These are phyloP conservation scores for Lagopus leucura DNA, from an alignment of 2,113 vertebrate species.

Conservation along the genomic window DNA sequence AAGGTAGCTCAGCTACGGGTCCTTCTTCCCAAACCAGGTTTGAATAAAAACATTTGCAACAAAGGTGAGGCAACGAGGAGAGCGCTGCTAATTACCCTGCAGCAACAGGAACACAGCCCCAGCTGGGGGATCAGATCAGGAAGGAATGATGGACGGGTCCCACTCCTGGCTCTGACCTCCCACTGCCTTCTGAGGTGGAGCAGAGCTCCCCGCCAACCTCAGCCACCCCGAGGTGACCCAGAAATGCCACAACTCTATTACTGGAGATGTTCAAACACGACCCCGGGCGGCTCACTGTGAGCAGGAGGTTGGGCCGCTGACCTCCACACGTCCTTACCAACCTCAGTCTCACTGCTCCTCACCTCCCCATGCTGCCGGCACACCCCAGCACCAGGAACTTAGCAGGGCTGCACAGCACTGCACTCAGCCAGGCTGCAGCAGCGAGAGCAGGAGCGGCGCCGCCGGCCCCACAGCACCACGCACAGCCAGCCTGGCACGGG, in stretches of 20 bases:
- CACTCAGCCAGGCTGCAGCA: background rate
- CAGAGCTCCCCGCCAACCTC: background rate
- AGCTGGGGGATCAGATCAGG: background rate
- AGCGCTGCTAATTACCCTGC: background rate
- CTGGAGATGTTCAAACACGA: background rate
- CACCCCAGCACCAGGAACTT: background rate
- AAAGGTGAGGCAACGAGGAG: background rate
- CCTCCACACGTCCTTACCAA: background rate
- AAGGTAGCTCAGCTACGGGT: background rate
- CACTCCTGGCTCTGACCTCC: background rate
- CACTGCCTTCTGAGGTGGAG: background rate
- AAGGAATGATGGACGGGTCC: background rate
- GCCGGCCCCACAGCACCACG: fast-evolving
- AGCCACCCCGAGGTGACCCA: background rate
- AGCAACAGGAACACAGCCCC: fast-evolving
- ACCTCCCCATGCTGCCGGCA: background rate
- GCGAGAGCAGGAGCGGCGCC: background rate
- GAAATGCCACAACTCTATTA: background rate
- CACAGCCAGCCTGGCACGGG: background rate
- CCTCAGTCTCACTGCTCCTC: background rate
- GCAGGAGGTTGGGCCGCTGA: background rate
- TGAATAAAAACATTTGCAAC: background rate
- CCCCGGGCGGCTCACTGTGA: background rate
- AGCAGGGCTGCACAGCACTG: background rate
- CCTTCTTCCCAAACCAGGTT: background rate